Percentiles rank a stretch among this genome's conserved stretches.
These are phyloP conservation scores for Calliphora vomitoria DNA, from an alignment of 2,888 invertebrate genomes.

Conservation along the genomic window DNA sequence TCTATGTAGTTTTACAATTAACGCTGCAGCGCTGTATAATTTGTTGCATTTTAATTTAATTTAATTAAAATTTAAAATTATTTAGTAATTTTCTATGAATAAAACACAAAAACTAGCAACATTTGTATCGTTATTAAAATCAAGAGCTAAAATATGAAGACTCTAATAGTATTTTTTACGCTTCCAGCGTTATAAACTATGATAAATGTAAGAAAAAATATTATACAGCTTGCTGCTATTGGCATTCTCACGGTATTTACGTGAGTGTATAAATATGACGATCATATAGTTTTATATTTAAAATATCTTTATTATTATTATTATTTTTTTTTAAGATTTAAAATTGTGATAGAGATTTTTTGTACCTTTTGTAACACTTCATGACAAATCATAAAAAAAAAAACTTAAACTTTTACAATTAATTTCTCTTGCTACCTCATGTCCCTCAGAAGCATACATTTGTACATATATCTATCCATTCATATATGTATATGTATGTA, in stretches of 20 bases:
- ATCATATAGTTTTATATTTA: constrained; percentile 35
- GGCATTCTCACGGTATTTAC: constrained; percentile 63
- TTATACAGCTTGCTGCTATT: not conserved
- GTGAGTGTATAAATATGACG: constrained; percentile 7
- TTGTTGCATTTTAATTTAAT: constrained; percentile 1
- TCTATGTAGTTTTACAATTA: not conserved
- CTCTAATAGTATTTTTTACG: constrained; percentile 36
- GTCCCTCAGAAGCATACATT: not conserved
- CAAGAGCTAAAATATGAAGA: constrained; percentile 19
- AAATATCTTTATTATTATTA: constrained; percentile 31
- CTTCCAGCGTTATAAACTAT: constrained; percentile 42
- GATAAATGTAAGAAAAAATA: too few relatives aligned
- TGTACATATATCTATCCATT: not conserved
- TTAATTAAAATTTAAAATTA: not conserved
- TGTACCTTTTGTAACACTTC: constrained; percentile 53
- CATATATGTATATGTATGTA: constrained; percentile 13
- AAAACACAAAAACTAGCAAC: not conserved
- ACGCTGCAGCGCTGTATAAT: not conserved
- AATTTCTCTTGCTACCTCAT: constrained; percentile 17
- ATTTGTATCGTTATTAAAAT: constrained; percentile 21
- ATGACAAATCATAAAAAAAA: constrained; percentile 64
- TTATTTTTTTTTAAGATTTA: constrained; percentile 19
- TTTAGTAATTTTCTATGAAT: not conserved
- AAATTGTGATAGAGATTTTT: constrained; percentile 35
- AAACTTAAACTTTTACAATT: constrained; percentile 49